Conservation (phyloP, 2,888 invertebrate genomes). For the Scaptomyza tumidula region DNA sequence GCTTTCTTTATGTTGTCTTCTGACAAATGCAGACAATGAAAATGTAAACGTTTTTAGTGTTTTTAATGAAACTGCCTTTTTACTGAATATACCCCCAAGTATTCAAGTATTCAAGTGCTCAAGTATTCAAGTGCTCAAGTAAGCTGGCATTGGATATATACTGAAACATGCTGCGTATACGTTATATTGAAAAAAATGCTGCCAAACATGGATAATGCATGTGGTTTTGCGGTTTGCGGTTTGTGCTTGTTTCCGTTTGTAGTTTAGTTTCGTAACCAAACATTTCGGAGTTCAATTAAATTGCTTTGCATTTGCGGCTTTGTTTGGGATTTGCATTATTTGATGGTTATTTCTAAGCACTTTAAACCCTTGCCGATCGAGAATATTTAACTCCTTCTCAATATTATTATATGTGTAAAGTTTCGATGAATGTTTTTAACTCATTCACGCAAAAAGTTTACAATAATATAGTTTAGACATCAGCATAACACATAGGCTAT, state of each 20-base stretch:
- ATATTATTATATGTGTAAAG: too few relatives aligned
- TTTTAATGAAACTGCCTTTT: constrained; percentile 43
- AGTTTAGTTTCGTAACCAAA: neutral
- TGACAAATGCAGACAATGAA: constrained; percentile 52
- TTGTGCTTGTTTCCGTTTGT: neutral
- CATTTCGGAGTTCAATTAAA: neutral
- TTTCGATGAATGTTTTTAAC: too few relatives aligned
- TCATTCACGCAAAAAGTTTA: too few relatives aligned
- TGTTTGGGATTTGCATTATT: neutral
- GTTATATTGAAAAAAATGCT: constrained; percentile 4
- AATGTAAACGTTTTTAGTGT: constrained; percentile 52
- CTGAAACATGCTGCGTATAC: constrained; percentile 35
- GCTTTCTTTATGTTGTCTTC: neutral
- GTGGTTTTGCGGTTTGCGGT: constrained; percentile 3
- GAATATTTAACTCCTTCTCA: too few relatives aligned
- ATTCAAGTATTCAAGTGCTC: constrained; percentile 1
- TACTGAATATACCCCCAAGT: constrained; percentile 2
- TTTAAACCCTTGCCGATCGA: too few relatives aligned
- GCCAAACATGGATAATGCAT: constrained; percentile 5
- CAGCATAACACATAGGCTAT: too few relatives aligned
- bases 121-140: neutral
- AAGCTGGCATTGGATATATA: neutral
- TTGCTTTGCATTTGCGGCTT: neutral
- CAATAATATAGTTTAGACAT: too few relatives aligned
- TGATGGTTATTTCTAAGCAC: too few relatives aligned